These are phyloP conservation scores for Drosophila birchii DNA, from an alignment of 2,888 invertebrate species.

Conservation along the genomic window DNA sequence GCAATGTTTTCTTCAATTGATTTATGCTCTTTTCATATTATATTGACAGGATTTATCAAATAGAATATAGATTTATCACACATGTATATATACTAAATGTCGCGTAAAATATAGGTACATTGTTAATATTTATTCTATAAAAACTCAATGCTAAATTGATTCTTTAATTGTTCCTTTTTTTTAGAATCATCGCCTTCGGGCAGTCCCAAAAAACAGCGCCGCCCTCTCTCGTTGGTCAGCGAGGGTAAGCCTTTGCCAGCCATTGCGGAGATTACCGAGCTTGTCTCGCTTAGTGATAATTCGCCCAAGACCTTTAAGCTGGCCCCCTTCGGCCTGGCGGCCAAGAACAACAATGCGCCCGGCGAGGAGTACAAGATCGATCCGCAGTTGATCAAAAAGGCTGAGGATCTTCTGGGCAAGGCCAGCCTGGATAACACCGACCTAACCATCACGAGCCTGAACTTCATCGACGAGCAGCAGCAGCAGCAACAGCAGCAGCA, in stretches of 20 bases:
- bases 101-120: not conserved
- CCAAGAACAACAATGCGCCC: constrained; percentile 61
- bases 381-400: constrained; percentile 84
- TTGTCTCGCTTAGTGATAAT: constrained; percentile 87
- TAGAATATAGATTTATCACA: not conserved
- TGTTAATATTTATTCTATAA: not conserved
- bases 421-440: constrained; percentile 85
- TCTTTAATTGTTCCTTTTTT: not conserved
- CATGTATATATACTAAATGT: not conserved
- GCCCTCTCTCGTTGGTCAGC: constrained; percentile 88
- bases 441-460: constrained; percentile 86
- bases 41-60: too few species aligned
- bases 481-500: constrained; percentile 59
- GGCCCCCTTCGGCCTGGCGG: constrained; percentile 76
- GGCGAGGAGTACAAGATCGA: constrained; percentile 84
- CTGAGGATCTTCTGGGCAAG: constrained; percentile 84
- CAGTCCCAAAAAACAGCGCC: constrained; percentile 87
- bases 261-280: constrained; percentile 89
- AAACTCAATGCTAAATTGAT: not conserved
- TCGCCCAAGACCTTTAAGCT: constrained; percentile 83
- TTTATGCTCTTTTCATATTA: too few species aligned
- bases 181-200: constrained; percentile 87
- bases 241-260: constrained; percentile 88
- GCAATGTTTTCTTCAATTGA: too few species aligned
- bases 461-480: constrained; percentile 87